Evolutionary conservation across 2,113 vertebrate species (phyloP).

Genomic region (Phyllopteryx taeniolatus): DNA sequence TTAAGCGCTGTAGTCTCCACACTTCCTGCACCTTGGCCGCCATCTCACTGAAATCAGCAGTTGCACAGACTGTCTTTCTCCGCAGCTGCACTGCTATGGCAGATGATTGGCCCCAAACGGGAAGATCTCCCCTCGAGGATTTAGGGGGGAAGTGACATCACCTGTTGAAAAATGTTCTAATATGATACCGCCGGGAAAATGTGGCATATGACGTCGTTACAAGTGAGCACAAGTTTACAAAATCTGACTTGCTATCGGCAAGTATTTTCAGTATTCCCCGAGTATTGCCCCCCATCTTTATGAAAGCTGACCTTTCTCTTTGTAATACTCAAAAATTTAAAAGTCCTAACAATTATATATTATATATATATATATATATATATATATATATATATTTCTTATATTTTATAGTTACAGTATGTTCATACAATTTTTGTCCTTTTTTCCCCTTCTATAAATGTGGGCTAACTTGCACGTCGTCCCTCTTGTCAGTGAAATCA

Average conservation of each 20-base stretch:
- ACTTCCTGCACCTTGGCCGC: constrained; percentile 6
- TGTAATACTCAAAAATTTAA: too few relatives aligned
- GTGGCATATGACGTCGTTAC: neutral
- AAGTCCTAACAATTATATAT: neutral
- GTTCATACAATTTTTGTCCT: too few relatives aligned
- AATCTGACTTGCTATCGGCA: neutral
- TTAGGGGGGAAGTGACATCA: neutral
- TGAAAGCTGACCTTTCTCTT: too few relatives aligned
- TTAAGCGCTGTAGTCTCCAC: constrained; percentile 27
- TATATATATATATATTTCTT: neutral
- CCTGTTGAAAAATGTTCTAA: constrained; percentile 1
- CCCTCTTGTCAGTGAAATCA: neutral
- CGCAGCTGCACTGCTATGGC: constrained; percentile 21
- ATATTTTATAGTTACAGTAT: too few relatives aligned
- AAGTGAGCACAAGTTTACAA: neutral
- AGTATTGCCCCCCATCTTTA: too few relatives aligned
- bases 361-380: constrained; percentile 1
- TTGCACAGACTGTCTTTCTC: constrained; percentile 23
- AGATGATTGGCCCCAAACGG: neutral
- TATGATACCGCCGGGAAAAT: neutral
- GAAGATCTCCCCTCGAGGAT: neutral
- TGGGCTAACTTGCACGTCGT: neutral
- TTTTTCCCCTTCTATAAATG: neutral
- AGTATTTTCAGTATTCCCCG: neutral
- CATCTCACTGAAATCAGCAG: constrained; percentile 38